These are phyloP conservation scores for Lateolabrax maculatus DNA, from an alignment of 2,797 vertebrate genomes.

Conservation along the genomic window DNA sequence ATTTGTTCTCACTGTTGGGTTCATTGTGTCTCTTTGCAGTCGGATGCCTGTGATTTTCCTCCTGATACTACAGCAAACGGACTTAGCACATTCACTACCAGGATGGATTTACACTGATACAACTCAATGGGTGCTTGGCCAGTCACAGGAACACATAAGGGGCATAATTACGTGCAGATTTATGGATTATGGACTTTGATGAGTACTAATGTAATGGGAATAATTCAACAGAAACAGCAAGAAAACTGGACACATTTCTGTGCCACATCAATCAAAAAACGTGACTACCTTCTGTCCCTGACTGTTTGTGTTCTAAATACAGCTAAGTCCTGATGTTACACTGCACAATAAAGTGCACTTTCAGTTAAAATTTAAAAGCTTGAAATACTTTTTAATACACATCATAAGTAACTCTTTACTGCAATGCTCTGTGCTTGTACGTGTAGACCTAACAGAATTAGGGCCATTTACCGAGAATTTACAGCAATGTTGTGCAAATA, in stretches of 20 bases:
- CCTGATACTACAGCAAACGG: constrained; percentile 20
- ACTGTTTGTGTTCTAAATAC: not conserved
- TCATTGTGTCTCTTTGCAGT: constrained; percentile 58
- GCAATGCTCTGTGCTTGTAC: not conserved
- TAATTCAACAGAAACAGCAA: constrained; percentile 17
- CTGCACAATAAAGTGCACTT: not conserved
- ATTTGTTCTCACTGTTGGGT: constrained; percentile 66
- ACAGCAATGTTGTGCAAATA: constrained; percentile 23
- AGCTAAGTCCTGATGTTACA: not conserved
- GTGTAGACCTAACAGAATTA: constrained; percentile 38
- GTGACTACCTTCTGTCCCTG: not conserved
- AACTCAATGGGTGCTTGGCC: constrained; percentile 13
- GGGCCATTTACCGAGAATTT: constrained; percentile 43
- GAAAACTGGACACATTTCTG: not conserved
- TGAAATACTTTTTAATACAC: too few species aligned
- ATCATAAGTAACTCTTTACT: not conserved
- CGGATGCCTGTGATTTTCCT: constrained; percentile 59
- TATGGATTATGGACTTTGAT: constrained; percentile 9
- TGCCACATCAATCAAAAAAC: not conserved
- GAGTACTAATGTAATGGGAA: not conserved
- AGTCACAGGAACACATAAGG: constrained; percentile 21
- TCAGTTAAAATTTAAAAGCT: too few species aligned
- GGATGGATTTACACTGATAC: constrained; percentile 32
- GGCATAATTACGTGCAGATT: constrained; percentile 26
- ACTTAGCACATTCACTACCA: constrained; percentile 39